A percentile compares a stretch with the other conserved stretches of the same genome.
Evolutionary conservation across 2,888 invertebrate species (phyloP).

Genomic region (Phengaris arion): DNA sequence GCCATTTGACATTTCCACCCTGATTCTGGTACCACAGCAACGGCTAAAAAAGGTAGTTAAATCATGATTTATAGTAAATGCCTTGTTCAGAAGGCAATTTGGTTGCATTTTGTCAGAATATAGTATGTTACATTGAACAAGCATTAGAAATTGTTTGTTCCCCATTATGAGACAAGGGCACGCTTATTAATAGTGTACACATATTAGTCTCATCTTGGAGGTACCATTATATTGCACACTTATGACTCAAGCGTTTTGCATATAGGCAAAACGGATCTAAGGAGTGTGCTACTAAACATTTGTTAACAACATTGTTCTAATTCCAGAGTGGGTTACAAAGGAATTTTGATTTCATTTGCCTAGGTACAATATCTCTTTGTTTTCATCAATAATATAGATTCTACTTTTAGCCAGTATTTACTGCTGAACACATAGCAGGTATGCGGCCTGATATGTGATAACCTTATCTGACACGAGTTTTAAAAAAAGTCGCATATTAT

Average conservation of each 20-base stretch:
- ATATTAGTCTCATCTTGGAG: constrained; percentile 68
- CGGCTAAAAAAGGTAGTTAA: constrained; percentile 76
- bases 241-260: constrained; percentile 79
- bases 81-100: background rate
- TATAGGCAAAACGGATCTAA: constrained; percentile 76
- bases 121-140: background rate
- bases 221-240: constrained; percentile 72
- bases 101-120: too few species aligned
- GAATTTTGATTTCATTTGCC: too few species aligned
- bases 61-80: background rate
- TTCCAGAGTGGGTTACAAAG: too few species aligned
- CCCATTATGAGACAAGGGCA: constrained; percentile 65
- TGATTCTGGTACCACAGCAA: constrained; percentile 92
- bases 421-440: too few species aligned
- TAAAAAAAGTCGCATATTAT: too few species aligned
- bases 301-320: too few species aligned
- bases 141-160: constrained; percentile 51
- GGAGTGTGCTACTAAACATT: constrained; percentile 59
- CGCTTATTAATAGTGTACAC: constrained; percentile 47
- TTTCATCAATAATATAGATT: too few species aligned
- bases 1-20: constrained; percentile 96
- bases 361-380: too few species aligned
- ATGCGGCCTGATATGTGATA: too few species aligned
- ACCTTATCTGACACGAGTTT: too few species aligned
- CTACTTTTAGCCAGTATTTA: too few species aligned